A percentile compares a stretch with the other conserved stretches of the same genome.
These are phyloP conservation scores for Xenopus petersii DNA, from an alignment of 2,797 vertebrate species.

Conservation along the genomic window DNA sequence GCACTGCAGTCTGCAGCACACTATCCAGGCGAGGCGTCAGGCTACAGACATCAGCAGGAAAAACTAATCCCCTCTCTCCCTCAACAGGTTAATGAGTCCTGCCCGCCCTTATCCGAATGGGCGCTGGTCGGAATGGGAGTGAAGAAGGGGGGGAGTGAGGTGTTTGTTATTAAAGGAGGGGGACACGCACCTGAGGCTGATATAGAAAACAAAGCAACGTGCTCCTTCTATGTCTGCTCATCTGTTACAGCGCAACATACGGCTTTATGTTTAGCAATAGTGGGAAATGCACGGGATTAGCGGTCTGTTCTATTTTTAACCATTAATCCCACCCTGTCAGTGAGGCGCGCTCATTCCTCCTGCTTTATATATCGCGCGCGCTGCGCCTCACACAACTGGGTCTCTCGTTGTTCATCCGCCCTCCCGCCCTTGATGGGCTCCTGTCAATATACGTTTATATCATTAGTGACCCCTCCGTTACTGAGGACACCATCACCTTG, in stretches of 20 bases:
- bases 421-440: too few relatives aligned
- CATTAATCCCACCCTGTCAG: neutral
- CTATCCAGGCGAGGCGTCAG: neutral
- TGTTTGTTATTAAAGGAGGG: neutral
- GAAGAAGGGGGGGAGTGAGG: neutral
- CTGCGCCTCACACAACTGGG: too few relatives aligned
- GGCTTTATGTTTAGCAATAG: neutral
- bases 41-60: neutral
- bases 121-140: neutral
- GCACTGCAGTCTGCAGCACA: neutral
- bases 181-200: too few relatives aligned
- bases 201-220: too few relatives aligned
- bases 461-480: too few relatives aligned
- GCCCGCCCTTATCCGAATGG: neutral
- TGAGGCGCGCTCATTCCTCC: neutral
- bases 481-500: too few relatives aligned
- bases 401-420: too few relatives aligned
- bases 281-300: neutral
- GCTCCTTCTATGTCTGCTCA: too few relatives aligned
- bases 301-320: neutral
- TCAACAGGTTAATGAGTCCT: neutral
- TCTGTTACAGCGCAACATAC: too few relatives aligned
- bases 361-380: neutral
- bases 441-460: too few relatives aligned
- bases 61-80: neutral